Base-by-base conservation (phyloP, 2,113 vertebrate genomes). In the Anseranas semipalmata region DNA sequence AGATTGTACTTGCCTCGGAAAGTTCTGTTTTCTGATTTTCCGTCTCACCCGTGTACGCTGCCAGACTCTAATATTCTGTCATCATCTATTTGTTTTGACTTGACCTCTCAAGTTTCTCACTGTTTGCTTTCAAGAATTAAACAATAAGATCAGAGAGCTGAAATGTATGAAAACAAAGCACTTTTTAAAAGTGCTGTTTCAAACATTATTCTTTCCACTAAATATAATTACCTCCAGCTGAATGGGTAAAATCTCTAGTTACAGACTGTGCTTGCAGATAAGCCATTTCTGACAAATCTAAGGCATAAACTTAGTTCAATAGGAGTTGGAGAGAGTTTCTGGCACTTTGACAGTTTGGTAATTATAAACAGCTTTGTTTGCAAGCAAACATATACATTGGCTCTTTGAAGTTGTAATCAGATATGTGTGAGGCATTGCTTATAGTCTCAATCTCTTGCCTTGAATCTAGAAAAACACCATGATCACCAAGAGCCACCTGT, bases 51-150 rank as follows among this genome's bases (percentile, higher is more conserved):
- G 32, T 12, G 15, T 60, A 37, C 4, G 28, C 18, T 48, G 19
- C 62, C 56, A 70, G 39, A 83, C 22, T 83, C 20, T 52, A 66
- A 83, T 79, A 70, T 60, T 75, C 35, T 55, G 35, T 55, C 56
- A 71, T 89, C 28, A 83, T 10, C 41, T 66, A 13, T 71, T 78
- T 89, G 50, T 83, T 94, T 92, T 71, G 33, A 60, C 39, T 78
- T 78, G 45, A 15, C 18, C 18, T 87, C 88, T 82, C 58, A 65
- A 79, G 41, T 20, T 84, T 71, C 68, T 90, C 18, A 52, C 65
- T 90, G 18, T 89, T 91, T 80, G 56, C 71, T 79, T 87, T 92
- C 72, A 90, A 95, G 68, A 52, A 76, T 63, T 71, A 87, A 90
- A 81, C 73, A 81, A 43, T 48, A 78, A 83, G 37, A 86, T 59